Evolutionary conservation across 23 tunicate species (phyloP).

Genomic region (Oikopleura dioica): DNA sequence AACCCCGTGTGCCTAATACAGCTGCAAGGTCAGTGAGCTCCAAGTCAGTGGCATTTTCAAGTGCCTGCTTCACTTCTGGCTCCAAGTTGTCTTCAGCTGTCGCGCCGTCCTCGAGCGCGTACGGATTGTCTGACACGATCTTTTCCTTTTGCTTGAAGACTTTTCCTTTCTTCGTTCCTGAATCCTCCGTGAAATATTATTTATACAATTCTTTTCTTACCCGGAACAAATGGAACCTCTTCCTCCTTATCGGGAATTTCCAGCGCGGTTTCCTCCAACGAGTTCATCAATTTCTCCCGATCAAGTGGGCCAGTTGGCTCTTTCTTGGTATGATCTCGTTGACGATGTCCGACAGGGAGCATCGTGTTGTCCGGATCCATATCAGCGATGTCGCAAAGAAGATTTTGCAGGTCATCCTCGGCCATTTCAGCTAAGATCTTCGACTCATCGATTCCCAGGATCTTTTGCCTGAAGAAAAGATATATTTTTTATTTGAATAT

Average conservation of each 20-base stretch:
- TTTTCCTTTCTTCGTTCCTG: slow-evolving; percentile 74
- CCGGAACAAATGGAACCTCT: slow-evolving; percentile 15
- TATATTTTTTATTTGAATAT: too few relatives aligned
- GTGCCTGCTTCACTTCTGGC: slow-evolving; percentile 66
- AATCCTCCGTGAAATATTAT: slow-evolving; percentile 41
- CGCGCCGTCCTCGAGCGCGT: neutral
- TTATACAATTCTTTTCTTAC: slow-evolving; percentile 32
- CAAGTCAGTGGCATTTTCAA: slow-evolving; percentile 57
- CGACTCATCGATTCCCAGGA: too few relatives aligned
- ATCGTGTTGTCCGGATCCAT: slow-evolving; percentile 57
- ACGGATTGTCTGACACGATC: neutral
- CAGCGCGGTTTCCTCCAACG: slow-evolving; percentile 42
- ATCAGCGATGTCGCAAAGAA: slow-evolving; percentile 52
- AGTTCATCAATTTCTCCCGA: slow-evolving; percentile 35
- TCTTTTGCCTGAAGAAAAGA: too few relatives aligned
- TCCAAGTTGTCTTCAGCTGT: slow-evolving; percentile 47
- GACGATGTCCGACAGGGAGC: slow-evolving; percentile 16
- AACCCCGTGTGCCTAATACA: too few relatives aligned
- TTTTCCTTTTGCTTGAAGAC: slow-evolving; percentile 23
- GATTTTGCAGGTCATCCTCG: slow-evolving; percentile 59
- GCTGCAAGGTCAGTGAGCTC: slow-evolving; percentile 85
- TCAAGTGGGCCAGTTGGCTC: slow-evolving; percentile 64
- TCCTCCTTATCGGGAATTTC: neutral
- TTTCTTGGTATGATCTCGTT: slow-evolving; percentile 74
- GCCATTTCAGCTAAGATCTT: too few relatives aligned